Evolutionary conservation across 2,113 vertebrate genomes (phyloP).

Genomic region (Tapirus terrestris): DNA sequence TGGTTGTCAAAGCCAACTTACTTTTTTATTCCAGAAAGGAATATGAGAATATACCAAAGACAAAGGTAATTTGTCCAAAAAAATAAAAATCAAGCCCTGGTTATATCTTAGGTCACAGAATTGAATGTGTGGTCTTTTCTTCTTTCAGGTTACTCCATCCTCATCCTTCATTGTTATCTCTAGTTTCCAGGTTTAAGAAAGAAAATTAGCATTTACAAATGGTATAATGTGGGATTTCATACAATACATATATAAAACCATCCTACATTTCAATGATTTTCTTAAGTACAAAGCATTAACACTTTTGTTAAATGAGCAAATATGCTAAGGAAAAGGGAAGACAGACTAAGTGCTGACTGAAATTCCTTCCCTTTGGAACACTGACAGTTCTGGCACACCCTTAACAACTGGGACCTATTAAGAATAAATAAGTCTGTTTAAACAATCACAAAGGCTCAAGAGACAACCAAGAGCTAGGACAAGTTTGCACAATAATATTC

Average conservation of each 20-base stretch:
- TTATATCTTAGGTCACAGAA: neutral
- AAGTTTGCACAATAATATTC: no score
- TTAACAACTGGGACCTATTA: no score
- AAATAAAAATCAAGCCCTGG: slow-evolving; percentile 9
- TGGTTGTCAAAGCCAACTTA: neutral
- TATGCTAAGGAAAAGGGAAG: neutral
- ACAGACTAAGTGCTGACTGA: neutral
- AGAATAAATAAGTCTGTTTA: no score
- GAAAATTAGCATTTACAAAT: neutral
- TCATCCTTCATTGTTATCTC: neutral
- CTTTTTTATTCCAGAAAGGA: neutral
- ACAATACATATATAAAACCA: neutral
- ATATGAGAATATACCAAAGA: neutral
- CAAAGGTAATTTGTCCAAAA: neutral
- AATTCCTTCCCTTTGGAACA: no score
- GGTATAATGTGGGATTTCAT: neutral
- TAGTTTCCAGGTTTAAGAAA: neutral
- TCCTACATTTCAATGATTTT: slow-evolving; percentile 9
- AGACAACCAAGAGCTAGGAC: no score
- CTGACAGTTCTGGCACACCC: no score
- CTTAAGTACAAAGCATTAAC: neutral
- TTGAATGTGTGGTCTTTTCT: neutral
- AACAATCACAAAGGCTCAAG: no score
- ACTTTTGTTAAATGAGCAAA: neutral
- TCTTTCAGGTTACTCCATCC: neutral